These are phyloP conservation scores for Ametastegia equiseti DNA, from an alignment of 2,888 invertebrate species.

Conservation along the genomic window DNA sequence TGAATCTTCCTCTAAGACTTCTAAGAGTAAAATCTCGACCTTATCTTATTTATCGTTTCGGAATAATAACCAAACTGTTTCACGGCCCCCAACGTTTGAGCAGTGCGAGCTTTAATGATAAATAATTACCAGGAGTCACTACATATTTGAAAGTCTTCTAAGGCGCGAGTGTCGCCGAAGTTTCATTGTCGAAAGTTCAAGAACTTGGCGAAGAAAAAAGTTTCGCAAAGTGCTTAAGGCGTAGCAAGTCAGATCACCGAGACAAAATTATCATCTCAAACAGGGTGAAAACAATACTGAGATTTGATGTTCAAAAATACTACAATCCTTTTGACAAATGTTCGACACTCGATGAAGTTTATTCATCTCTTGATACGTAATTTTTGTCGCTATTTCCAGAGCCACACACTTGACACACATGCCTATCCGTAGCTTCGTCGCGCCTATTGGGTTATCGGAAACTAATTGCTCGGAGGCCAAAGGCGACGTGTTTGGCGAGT, in stretches of 20 bases:
- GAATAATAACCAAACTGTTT: background rate
- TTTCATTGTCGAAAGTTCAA: background rate
- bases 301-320: background rate
- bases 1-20: no score
- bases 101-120: background rate
- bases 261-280: background rate
- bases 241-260: background rate
- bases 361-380: background rate
- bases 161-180: background rate
- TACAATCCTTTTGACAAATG: background rate
- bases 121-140: conserved; percentile 9
- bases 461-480: background rate
- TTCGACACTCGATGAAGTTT: background rate
- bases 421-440: background rate
- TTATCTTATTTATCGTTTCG: background rate
- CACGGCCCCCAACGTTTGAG: background rate
- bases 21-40: background rate
- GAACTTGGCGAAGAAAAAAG: background rate
- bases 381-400: background rate
- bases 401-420: background rate
- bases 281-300: background rate
- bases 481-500: conserved; percentile 37
- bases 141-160: background rate
- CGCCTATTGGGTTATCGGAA: background rate
- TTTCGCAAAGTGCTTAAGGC: background rate